A percentile compares a stretch with the other conserved stretches of the same genome.
phyloP scores from a whole-genome alignment of 1,140 invertebrate genomes.

The Agrilus planipennis region DNA sequence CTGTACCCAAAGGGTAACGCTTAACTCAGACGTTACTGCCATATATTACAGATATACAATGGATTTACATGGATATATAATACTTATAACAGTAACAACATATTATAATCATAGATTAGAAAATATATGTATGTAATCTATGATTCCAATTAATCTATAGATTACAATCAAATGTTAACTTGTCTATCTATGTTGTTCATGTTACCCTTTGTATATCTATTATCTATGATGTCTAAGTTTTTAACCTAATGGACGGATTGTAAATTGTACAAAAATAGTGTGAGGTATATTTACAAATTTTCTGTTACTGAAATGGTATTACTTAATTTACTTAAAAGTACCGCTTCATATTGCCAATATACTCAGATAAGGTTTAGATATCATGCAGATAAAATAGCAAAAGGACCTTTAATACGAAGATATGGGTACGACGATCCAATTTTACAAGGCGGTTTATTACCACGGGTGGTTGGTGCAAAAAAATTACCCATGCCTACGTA shows the following conservation, averaged over 20 bases:
- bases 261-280: not conserved
- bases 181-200: not conserved
- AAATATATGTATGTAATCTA: no score
- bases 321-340: not conserved
- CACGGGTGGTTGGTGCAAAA: slow-evolving; percentile 40
- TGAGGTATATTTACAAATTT: not conserved
- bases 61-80: no score
- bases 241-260: not conserved
- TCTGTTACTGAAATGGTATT: no score
- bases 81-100: no score
- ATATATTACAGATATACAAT: no score
- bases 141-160: no score
- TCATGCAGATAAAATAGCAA: slow-evolving; percentile 51
- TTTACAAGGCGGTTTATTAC: slow-evolving; percentile 52
- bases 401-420: slow-evolving; percentile 46
- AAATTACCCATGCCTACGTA: slow-evolving; percentile 57
- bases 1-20: no score
- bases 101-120: no score
- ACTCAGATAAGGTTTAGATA: slow-evolving; percentile 46
- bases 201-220: not conserved
- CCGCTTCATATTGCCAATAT: slow-evolving; percentile 34
- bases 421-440: slow-evolving; percentile 60
- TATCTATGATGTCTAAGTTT: no score
- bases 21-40: no score
- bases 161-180: no score